A percentile compares a stretch with the other conserved stretches of the same genome.
These are phyloP conservation scores for Oophaga pumilio DNA, from an alignment of 2,113 vertebrate genomes.

Conservation along the genomic window DNA sequence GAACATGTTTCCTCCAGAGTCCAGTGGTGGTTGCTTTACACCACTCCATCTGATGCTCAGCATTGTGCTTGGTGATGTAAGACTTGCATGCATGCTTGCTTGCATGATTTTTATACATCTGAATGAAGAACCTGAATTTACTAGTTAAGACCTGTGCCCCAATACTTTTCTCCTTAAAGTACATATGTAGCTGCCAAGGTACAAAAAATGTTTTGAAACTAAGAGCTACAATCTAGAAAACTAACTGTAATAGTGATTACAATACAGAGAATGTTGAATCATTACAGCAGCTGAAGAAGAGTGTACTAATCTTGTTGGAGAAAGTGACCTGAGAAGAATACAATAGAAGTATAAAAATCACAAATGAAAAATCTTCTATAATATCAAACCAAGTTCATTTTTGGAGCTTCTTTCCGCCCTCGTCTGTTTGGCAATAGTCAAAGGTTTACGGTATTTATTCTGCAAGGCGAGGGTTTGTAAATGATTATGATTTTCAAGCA, in stretches of 20 bases:
- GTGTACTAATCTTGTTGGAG: not conserved
- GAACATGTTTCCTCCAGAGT: no score
- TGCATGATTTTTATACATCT: no score
- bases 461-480: slow-evolving; percentile 25
- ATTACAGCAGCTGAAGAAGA: not conserved
- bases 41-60: no score
- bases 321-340: not conserved
- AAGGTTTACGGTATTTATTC: not conserved
- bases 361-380: not conserved
- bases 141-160: no score
- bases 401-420: not conserved
- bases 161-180: no score
- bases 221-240: no score
- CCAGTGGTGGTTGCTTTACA: no score
- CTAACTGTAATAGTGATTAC: not conserved
- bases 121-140: no score
- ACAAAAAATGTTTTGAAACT: no score
- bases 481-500: slow-evolving; percentile 12
- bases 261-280: not conserved
- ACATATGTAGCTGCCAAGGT: no score
- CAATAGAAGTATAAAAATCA: not conserved
- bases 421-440: not conserved
- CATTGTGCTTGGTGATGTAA: no score
- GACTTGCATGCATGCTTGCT: no score
- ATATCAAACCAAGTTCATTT: not conserved